Percentiles rank a stretch among this genome's conserved stretches.
These are phyloP conservation scores for Neosilurus hyrtlii DNA, from an alignment of 2,797 vertebrate genomes.

Conservation along the genomic window DNA sequence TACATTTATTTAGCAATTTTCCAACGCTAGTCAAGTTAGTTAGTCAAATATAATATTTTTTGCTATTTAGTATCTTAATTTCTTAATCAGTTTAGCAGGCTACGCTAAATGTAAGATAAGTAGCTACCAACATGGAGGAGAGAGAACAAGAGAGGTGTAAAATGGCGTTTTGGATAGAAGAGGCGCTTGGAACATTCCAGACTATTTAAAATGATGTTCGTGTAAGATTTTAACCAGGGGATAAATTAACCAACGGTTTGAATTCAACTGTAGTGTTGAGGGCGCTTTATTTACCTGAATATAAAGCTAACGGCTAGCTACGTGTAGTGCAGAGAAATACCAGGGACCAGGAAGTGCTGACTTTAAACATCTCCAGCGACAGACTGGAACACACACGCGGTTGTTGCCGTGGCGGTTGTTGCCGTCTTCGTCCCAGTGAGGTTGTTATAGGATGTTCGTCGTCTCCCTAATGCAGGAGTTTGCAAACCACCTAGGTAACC, in stretches of 20 bases:
- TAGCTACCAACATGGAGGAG: conserved; percentile 61
- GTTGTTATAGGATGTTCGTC: neutral
- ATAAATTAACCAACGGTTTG: neutral
- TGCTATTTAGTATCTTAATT: neutral
- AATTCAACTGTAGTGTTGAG: neutral
- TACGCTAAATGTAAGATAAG: neutral
- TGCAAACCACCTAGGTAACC: neutral
- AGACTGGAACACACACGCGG: neutral
- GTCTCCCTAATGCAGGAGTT: neutral
- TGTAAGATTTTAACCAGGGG: neutral
- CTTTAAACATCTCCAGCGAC: neutral
- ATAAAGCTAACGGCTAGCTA: neutral
- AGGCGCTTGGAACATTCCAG: conserved; percentile 23
- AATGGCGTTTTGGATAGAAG: neutral
- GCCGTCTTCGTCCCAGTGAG: neutral
- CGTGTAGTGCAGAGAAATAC: neutral
- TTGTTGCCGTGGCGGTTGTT: neutral
- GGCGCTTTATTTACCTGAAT: neutral
- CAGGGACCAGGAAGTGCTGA: neutral
- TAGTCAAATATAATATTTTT: neutral
- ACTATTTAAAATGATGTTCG: neutral
- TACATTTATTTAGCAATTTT: too few relatives aligned
- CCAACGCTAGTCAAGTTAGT: too few relatives aligned
- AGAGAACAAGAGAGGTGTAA: neutral
- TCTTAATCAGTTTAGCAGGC: neutral